Evolutionary conservation across 2,113 vertebrate species (phyloP).

Genomic region (Damaliscus lunatus): DNA sequence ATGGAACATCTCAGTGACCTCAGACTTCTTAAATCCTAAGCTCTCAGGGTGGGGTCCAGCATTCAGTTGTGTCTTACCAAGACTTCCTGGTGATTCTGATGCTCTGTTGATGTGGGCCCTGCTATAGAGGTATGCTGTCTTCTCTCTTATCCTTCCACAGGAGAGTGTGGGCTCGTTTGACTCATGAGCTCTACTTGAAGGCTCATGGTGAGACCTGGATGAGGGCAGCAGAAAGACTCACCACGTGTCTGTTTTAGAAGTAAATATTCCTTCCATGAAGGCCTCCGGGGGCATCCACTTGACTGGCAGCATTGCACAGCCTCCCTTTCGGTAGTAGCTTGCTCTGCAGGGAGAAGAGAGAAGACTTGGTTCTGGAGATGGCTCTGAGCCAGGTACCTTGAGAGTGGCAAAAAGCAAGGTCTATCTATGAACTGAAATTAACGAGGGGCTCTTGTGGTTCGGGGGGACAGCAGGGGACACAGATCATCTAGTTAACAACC

Average conservation of each 20-base stretch:
- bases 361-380: not conserved
- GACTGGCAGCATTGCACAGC: constrained; percentile 97
- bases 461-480: not conserved
- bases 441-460: not conserved
- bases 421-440: not conserved
- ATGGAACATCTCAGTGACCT: not conserved
- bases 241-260: constrained; percentile 99
- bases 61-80: not conserved
- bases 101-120: not conserved
- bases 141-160: not conserved
- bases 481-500: constrained; percentile 34
- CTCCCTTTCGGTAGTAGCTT: constrained; percentile 98
- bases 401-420: not conserved
- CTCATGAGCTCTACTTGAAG: not conserved
- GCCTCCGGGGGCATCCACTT: constrained; percentile 99
- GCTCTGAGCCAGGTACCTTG: not conserved
- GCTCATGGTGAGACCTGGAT: not conserved
- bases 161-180: not conserved
- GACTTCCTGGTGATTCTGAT: not conserved
- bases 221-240: constrained; percentile 66
- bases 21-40: not conserved
- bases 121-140: accelerated
- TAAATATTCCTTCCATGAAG: constrained; percentile 99
- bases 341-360: constrained; percentile 83
- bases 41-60: not conserved